Evolutionary conservation across 2,113 vertebrate genomes (phyloP).

Genomic region (Sporophila hypoxantha): DNA sequence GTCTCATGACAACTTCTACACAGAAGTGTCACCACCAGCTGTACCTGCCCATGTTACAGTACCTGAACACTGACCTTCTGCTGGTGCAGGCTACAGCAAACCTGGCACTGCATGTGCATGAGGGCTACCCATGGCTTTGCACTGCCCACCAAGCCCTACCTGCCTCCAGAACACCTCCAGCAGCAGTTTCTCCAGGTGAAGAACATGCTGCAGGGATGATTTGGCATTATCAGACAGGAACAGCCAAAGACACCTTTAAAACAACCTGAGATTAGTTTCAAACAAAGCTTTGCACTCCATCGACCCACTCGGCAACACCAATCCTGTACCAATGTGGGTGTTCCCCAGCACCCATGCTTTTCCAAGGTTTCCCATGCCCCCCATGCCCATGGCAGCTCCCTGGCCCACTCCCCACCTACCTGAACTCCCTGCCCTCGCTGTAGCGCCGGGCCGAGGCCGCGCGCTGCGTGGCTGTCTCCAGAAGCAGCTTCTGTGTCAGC

Average conservation of each 20-base stretch:
- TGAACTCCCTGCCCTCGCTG: conserved; percentile 87
- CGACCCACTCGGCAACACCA: accelerated
- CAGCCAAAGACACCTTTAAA: not conserved
- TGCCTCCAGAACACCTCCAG: not conserved
- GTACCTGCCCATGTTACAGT: not conserved
- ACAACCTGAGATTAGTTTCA: accelerated
- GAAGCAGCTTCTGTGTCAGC: conserved; percentile 84
- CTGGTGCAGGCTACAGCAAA: not conserved
- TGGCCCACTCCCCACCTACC: conserved; percentile 59
- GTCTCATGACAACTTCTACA: not conserved
- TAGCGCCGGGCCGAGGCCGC: conserved; percentile 71
- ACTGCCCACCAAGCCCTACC: not conserved
- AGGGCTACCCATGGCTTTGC: not conserved
- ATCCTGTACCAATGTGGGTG: accelerated
- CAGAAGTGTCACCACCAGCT: not conserved
- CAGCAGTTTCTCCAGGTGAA: not conserved
- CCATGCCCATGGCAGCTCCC: accelerated
- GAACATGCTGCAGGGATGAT: not conserved
- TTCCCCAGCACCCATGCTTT: not conserved
- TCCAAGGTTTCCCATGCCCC: not conserved
- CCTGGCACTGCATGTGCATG: accelerated
- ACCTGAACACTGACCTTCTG: not conserved
- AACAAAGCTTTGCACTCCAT: not conserved
- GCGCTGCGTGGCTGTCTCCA: conserved; percentile 81
- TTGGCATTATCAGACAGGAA: not conserved